Conservation (phyloP, 2,888 invertebrate genomes). For the Orthosia cruda region DNA sequence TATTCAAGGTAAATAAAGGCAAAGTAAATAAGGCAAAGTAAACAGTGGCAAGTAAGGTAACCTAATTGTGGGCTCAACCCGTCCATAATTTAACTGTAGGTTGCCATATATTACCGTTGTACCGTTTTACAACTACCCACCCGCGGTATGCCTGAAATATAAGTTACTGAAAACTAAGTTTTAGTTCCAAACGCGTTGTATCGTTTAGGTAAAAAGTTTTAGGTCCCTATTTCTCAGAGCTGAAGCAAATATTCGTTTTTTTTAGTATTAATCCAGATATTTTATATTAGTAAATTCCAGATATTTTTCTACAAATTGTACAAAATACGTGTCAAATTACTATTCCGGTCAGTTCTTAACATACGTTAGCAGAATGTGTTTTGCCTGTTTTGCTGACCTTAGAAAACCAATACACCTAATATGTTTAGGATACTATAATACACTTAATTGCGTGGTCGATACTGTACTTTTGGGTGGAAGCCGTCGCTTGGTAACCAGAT, state of each 20-base stretch:
- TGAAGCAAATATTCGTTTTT: too few species aligned
- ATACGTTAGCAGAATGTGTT: not conserved
- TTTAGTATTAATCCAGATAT: too few species aligned
- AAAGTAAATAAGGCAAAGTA: constrained; percentile 50
- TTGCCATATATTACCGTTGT: constrained; percentile 27
- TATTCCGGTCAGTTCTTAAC: not conserved
- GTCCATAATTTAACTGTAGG: constrained; percentile 77
- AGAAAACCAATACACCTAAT: constrained; percentile 35
- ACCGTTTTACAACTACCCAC: constrained; percentile 2
- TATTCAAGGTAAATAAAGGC: constrained; percentile 17
- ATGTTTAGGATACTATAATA: constrained; percentile 26
- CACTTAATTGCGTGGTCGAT: constrained; percentile 74
- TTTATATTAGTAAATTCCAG: too few species aligned
- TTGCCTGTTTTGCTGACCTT: constrained; percentile 3
- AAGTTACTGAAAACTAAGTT: not conserved
- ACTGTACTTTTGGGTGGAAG: constrained; percentile 71
- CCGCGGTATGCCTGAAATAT: not conserved
- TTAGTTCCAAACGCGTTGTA: not conserved
- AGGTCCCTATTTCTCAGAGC: too few species aligned
- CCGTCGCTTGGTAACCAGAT: constrained; percentile 67
- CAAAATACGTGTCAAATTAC: not conserved
- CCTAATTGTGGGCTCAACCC: constrained; percentile 78
- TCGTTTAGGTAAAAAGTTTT: not conserved
- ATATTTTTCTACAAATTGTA: not conserved
- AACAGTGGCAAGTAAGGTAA: constrained; percentile 72